These are phyloP conservation scores for Hypotaenidia okinawae DNA, from an alignment of 2,797 vertebrate species.

Conservation along the genomic window DNA sequence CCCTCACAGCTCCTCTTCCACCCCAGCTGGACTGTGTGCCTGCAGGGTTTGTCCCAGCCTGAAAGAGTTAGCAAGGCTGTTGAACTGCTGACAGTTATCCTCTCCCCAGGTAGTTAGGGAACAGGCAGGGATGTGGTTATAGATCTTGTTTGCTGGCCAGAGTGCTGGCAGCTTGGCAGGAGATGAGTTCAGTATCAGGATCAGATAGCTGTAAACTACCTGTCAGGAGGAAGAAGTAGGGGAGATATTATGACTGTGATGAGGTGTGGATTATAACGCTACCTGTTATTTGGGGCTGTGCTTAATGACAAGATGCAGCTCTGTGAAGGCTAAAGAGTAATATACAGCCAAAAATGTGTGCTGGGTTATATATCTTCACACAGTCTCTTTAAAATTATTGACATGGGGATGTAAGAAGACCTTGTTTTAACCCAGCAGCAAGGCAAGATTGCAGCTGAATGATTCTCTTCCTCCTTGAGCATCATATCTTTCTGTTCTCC, in stretches of 20 bases:
- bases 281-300: not conserved
- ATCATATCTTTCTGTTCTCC: not conserved
- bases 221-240: slow-evolving; percentile 15
- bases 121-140: not conserved
- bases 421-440: not conserved
- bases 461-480: not conserved
- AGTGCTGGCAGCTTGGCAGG: not conserved
- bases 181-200: not conserved
- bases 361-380: not conserved
- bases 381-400: not conserved
- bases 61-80: not conserved
- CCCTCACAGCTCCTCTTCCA: not conserved
- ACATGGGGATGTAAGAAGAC: not conserved
- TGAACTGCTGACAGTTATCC: not conserved
- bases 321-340: not conserved
- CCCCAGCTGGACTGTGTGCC: not conserved
- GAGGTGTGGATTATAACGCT: not conserved
- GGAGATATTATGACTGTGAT: slow-evolving; percentile 18
- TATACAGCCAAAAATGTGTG: not conserved
- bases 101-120: not conserved
- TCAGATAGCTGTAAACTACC: slow-evolving; percentile 21
- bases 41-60: not conserved
- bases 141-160: slow-evolving; percentile 2
- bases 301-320: slow-evolving; percentile 6
- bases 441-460: not conserved